Evolutionary conservation across 2,113 vertebrate species (phyloP).

Genomic region (Pristiophorus japonicus): DNA sequence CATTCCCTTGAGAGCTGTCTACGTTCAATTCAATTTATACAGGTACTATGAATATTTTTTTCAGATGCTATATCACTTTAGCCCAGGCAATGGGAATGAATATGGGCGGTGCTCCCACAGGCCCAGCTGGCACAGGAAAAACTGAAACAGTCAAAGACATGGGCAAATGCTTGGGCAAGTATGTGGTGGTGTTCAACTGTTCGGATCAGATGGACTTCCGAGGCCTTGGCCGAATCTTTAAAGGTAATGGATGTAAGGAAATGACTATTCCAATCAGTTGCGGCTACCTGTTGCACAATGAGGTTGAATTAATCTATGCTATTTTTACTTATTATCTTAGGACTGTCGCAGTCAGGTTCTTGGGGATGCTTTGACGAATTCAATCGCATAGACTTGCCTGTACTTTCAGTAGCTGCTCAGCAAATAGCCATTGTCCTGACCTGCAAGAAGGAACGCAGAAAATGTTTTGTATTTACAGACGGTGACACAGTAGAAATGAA

Average conservation of each 20-base stretch:
- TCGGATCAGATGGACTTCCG: slow-evolving; percentile 98
- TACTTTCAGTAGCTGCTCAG: slow-evolving; percentile 93
- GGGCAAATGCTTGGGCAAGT: slow-evolving; percentile 92
- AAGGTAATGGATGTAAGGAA: slow-evolving; percentile 60
- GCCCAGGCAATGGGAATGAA: slow-evolving; percentile 93
- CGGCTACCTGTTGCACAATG: neutral
- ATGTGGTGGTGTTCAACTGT: slow-evolving; percentile 95
- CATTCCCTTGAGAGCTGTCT: neutral
- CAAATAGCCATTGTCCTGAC: slow-evolving; percentile 88
- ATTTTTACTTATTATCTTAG: slow-evolving; percentile 53
- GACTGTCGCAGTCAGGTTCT: slow-evolving; percentile 90
- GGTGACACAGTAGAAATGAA: slow-evolving; percentile 87
- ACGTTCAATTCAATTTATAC: neutral
- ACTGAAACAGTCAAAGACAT: slow-evolving; percentile 94
- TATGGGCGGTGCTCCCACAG: slow-evolving; percentile 90
- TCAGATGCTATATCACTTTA: slow-evolving; percentile 93
- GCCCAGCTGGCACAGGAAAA: slow-evolving; percentile 93
- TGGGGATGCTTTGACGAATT: slow-evolving; percentile 99
- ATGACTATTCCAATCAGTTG: neutral
- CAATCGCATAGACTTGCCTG: slow-evolving; percentile 89
- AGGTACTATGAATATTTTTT: slow-evolving; percentile 33
- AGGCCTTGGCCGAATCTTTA: slow-evolving; percentile 91
- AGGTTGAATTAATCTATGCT: neutral
- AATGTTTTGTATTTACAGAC: slow-evolving; percentile 85
- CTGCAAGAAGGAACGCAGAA: slow-evolving; percentile 83